Evolutionary conservation across 2,797 vertebrate species (phyloP).

Genomic region (Vireo griseus): DNA sequence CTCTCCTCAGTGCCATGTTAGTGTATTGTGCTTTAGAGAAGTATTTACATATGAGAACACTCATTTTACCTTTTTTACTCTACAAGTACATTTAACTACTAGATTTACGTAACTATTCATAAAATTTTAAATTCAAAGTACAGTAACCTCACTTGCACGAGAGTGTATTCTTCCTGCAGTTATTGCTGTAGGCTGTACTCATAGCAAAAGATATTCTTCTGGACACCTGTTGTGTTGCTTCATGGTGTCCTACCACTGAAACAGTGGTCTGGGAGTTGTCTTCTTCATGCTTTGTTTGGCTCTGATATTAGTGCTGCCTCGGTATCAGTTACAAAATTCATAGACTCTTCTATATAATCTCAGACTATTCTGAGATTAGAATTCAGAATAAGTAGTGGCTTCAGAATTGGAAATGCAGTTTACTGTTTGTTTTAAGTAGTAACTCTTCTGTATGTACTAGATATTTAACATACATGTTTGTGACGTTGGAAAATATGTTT

Average conservation of each 20-base stretch:
- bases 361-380: neutral
- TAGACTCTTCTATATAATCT: accelerated
- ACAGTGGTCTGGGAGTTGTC: neutral
- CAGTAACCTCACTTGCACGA: neutral
- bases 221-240: neutral
- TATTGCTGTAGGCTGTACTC: neutral
- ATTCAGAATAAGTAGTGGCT: neutral
- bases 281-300: neutral
- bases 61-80: neutral
- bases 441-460: neutral
- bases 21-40: neutral
- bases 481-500: neutral
- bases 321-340: neutral
- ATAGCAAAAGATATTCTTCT: neutral
- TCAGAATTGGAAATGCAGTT: neutral
- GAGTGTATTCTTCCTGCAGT: neutral
- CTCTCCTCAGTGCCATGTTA: neutral
- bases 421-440: neutral
- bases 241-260: neutral
- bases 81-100: neutral
- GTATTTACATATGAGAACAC: neutral
- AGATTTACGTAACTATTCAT: neutral
- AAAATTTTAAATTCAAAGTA: neutral
- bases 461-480: neutral
- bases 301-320: neutral